These are phyloP conservation scores for Chirona hameri DNA, from an alignment of 2,888 invertebrate genomes.

Conservation along the genomic window DNA sequence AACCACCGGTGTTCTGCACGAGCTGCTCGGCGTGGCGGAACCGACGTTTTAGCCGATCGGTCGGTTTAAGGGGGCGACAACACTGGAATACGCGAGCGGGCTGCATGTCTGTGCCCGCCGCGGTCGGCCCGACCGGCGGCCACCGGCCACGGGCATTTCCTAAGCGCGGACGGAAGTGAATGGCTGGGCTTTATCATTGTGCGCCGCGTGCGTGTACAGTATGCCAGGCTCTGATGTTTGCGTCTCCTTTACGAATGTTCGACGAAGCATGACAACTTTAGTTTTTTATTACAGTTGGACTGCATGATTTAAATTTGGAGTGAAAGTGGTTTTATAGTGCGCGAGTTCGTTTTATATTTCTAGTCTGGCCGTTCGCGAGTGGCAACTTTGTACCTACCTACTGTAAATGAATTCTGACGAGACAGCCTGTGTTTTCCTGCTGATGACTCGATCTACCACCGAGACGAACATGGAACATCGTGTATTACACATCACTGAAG, in stretches of 20 bases:
- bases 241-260: background rate
- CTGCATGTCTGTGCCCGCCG: background rate
- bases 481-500: too few species aligned
- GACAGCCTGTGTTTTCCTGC: background rate
- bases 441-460: background rate
- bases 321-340: background rate
- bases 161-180: background rate
- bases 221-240: background rate
- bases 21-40: too few species aligned
- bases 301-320: background rate
- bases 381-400: background rate
- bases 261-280: background rate
- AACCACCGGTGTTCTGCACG: too few species aligned
- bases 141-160: background rate
- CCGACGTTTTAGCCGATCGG: too few species aligned
- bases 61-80: too few species aligned
- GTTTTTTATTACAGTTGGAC: background rate
- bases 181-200: background rate
- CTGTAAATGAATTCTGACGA: slow-evolving; percentile 12
- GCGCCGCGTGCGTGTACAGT: background rate
- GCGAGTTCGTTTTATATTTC: slow-evolving; percentile 1
- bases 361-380: background rate
- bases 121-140: too few species aligned
- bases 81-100: too few species aligned
- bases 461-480: background rate